Evolutionary conservation across 2,797 vertebrate genomes (phyloP).

Genomic region (Helostoma temminkii): DNA sequence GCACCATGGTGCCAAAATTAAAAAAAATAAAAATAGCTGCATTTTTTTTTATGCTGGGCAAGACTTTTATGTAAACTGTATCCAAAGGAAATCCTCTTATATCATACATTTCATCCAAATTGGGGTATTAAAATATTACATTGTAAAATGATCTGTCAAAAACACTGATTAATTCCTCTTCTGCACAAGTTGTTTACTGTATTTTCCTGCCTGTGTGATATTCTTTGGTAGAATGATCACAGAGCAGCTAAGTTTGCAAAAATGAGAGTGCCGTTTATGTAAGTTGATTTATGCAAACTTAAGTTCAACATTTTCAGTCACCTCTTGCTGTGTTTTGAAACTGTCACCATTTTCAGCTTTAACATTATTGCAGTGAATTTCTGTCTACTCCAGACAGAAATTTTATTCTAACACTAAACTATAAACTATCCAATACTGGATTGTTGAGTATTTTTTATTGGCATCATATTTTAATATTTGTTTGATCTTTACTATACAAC

Average conservation of each 20-base stretch:
- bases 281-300: neutral
- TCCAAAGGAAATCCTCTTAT: neutral
- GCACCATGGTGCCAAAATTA: neutral
- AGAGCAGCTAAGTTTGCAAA: conserved; percentile 4
- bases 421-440: neutral
- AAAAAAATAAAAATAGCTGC: neutral
- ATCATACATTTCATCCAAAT: conserved; percentile 4
- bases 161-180: neutral
- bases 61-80: conserved; percentile 4
- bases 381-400: no score
- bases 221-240: conserved; percentile 6
- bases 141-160: neutral
- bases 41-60: neutral
- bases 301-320: neutral
- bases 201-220: neutral
- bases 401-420: neutral
- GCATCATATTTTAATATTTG: no score
- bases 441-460: neutral
- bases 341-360: neutral
- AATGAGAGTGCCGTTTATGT: neutral
- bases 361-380: conserved; percentile 2
- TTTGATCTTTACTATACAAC: no score
- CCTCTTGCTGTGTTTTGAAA: neutral
- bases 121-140: conserved; percentile 4
- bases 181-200: neutral